A percentile compares a stretch with the other conserved stretches of the same genome.
Conservation (phyloP, 92 coral and sea anemone species). For the Chrysogorgia sp. region DNA sequence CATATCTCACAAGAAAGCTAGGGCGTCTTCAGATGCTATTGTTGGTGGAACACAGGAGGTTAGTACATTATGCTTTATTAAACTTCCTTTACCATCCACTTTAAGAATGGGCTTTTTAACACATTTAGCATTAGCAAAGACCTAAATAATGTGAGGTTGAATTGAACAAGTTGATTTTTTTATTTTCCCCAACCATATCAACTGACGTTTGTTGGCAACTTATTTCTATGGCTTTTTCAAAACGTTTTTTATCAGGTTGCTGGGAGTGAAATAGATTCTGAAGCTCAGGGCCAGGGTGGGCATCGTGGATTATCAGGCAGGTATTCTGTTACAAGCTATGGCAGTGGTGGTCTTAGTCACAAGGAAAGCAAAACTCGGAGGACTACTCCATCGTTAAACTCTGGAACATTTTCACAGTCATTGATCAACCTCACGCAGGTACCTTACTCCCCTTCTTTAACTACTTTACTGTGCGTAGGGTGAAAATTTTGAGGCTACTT, state of each 20-base stretch:
- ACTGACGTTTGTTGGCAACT: too few relatives aligned
- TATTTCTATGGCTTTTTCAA: not conserved
- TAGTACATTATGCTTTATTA: not conserved
- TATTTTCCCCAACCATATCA: too few relatives aligned
- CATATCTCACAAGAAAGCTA: slow-evolving; percentile 73
- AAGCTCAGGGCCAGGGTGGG: slow-evolving; percentile 80
- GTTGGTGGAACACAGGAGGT: slow-evolving; percentile 84
- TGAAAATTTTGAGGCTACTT: too few relatives aligned
- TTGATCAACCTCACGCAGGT: slow-evolving; percentile 91
- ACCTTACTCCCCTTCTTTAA: too few relatives aligned
- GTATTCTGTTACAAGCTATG: slow-evolving; percentile 89
- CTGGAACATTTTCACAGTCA: slow-evolving; percentile 90
- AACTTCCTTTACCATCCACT: not conserved
- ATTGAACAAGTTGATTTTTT: too few relatives aligned
- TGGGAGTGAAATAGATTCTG: slow-evolving; percentile 95
- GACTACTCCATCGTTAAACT: slow-evolving; percentile 68
- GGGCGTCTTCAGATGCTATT: slow-evolving; percentile 82
- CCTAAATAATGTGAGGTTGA: too few relatives aligned
- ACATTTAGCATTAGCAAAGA: too few relatives aligned
- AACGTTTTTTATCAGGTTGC: slow-evolving; percentile 63
- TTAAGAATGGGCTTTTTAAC: too few relatives aligned
- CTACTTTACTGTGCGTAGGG: too few relatives aligned
- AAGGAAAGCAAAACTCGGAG: slow-evolving; percentile 87
- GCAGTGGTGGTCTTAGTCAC: slow-evolving; percentile 96
- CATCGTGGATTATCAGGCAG: slow-evolving; percentile 85